phyloP scores from a whole-genome alignment of 1,140 invertebrate species.

The Vollenhovia emeryi region DNA sequence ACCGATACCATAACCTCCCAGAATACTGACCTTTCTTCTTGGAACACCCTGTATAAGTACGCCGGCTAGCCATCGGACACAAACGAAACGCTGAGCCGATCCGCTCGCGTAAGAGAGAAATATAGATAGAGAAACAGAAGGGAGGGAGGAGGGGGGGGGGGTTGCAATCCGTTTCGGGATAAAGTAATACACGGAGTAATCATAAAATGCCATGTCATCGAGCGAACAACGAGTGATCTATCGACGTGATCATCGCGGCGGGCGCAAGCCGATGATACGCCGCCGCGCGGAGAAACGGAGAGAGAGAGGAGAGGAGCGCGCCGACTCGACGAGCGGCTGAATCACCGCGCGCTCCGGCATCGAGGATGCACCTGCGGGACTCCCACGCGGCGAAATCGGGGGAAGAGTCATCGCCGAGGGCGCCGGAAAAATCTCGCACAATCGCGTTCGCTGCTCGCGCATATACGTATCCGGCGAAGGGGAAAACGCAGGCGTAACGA shows the following conservation, averaged over 20 bases:
- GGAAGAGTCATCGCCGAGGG: conserved; percentile 58
- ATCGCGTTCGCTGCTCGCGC: conserved; percentile 2
- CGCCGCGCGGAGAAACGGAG: neutral
- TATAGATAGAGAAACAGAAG: too few species aligned
- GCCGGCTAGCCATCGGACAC: conserved; percentile 11
- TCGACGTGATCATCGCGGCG: conserved; percentile 53
- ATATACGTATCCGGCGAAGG: conserved; percentile 54
- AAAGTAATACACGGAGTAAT: conserved; percentile 54
- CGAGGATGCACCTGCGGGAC: conserved; percentile 71
- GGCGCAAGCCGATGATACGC: conserved; percentile 34
- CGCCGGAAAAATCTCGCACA: conserved; percentile 62
- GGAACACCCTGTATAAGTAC: too few species aligned
- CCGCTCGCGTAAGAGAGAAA: conserved; percentile 23
- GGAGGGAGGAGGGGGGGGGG: neutral
- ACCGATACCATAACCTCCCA: too few species aligned
- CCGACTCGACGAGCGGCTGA: conserved; percentile 42
- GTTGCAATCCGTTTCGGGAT: conserved; percentile 41
- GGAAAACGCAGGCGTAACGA: conserved; percentile 72
- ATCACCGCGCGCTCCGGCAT: conserved; percentile 38
- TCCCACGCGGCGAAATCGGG: conserved; percentile 66
- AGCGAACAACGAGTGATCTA: conserved; percentile 51
- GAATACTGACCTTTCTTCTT: too few species aligned
- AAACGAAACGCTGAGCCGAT: conserved; percentile 19
- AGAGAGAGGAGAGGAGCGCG: conserved; percentile 4
- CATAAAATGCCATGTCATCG: conserved; percentile 52